Conservation (phyloP, 2,888 invertebrate species). For the Holacanthella duospinosa region DNA sequence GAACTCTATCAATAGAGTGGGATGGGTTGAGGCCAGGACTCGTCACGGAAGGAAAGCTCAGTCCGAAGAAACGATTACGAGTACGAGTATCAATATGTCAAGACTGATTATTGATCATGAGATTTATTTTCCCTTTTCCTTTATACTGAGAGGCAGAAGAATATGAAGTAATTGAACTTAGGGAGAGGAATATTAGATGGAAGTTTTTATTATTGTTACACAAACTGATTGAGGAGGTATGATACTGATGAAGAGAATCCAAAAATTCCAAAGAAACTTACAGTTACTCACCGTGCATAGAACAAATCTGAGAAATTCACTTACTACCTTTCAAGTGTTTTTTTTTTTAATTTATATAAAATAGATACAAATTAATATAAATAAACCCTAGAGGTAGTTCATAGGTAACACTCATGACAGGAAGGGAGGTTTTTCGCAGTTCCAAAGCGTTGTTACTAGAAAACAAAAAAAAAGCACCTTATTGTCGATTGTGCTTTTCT, state of each 20-base stretch:
- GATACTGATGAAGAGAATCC: background rate
- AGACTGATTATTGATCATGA: constrained; percentile 37
- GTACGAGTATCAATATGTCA: constrained; percentile 31
- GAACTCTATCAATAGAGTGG: background rate
- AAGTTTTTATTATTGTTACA: no score
- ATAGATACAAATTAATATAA: no score
- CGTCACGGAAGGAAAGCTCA: background rate
- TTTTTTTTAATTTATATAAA: background rate
- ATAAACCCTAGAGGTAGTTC: no score
- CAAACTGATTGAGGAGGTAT: background rate
- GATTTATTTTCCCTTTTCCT: background rate
- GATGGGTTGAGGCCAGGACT: background rate
- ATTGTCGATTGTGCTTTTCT: constrained; percentile 13
- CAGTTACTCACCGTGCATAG: background rate
- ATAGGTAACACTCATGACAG: no score
- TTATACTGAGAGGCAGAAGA: background rate
- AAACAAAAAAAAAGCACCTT: constrained; percentile 10
- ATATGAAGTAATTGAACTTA: background rate
- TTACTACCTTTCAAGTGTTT: background rate
- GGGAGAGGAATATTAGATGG: no score
- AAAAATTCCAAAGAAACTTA: background rate
- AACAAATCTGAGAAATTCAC: background rate
- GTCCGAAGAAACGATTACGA: constrained; percentile 13
- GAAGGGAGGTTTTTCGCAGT: background rate
- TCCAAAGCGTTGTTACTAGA: constrained; percentile 1